Base-by-base conservation (phyloP, 2,113 vertebrate species). In the Cyprinodon tularosa region DNA sequence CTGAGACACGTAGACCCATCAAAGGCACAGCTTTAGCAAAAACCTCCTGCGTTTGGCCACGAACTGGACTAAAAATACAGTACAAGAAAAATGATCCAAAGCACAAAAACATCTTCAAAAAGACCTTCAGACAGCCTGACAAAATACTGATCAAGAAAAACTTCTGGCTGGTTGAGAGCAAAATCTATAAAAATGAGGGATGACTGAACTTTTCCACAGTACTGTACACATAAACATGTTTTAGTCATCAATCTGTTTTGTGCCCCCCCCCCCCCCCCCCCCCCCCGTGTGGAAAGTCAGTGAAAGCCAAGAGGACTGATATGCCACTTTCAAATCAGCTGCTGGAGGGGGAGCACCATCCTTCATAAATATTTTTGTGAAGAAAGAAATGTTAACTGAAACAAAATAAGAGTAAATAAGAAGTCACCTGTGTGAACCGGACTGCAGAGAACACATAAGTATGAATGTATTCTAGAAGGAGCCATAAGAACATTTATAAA, bases 401-500 rank as follows among this genome's bases (percentile, higher is more conserved):
- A 57, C n/a, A 13, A 36, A 40, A 61, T 17, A 7, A 71, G 15
- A 17, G 29, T 29, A 20, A 50, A 36, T 13, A 12, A 9, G 20
- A 22, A 40, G 38, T 12, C 40, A 1, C n/a, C 17, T 65, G 7
- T 12, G 15, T n/a, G 63, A 17, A 7, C 8, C 15, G 13, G 13
- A 2, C 44, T 45, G 44, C 9, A 57, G 39, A 20, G 64, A 45
- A 57, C 7, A n/a, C 50, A 57, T n/a, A 66, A 29, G 42, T 4
- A 29, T 47, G 13, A 29, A 66, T 44, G 42, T 36, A 12, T 47
- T 66, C 42, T 44, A 13, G 22, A 22, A 12, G n/a, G 29, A 10
- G 38, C 44, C 42, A 17, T 3, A 73, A 64, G n/a, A 71, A 37
- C 29, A 70, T 12, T 47, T 50, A 38, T 37, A 75, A 61, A 57